Conservation (phyloP, 2,888 invertebrate species). For the Andrena marginata region DNA sequence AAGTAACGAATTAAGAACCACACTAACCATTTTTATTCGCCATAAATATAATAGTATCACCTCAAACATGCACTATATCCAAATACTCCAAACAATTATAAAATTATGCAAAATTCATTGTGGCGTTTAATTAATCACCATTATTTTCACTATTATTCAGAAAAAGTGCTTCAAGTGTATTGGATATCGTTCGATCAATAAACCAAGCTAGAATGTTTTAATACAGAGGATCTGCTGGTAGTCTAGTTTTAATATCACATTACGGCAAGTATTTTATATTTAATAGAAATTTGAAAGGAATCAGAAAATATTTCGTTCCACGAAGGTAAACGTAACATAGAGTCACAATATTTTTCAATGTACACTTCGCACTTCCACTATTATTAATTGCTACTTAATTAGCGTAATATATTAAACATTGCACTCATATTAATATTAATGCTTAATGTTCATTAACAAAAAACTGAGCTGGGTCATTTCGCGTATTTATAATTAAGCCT, state of each 20-base stretch:
- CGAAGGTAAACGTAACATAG: constrained; percentile 32
- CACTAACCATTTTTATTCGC: too few relatives aligned
- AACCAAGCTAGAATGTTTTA: constrained; percentile 18
- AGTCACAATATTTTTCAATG: constrained; percentile 27
- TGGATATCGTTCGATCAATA: constrained; percentile 11
- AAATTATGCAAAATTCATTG: constrained; percentile 14
- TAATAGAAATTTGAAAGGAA: constrained; percentile 53
- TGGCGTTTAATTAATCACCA: constrained; percentile 9
- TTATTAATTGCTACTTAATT: constrained; percentile 33
- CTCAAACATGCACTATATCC: constrained; percentile 35
- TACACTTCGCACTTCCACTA: constrained; percentile 15
- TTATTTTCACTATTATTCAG: constrained; percentile 1
- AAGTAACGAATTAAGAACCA: neutral
- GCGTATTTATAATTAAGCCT: constrained; percentile 31
- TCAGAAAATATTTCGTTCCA: constrained; percentile 51
- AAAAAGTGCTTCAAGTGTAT: constrained; percentile 2
- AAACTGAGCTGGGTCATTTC: constrained; percentile 42
- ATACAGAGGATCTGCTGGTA: constrained; percentile 22
- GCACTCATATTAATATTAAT: constrained; percentile 32
- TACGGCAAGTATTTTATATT: constrained; percentile 54
- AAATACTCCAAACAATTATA: constrained; percentile 35
- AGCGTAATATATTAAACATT: constrained; percentile 34
- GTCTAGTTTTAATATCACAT: constrained; percentile 61
- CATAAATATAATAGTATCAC: constrained; percentile 14
- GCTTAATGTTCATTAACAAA: constrained; percentile 30